Evolutionary conservation across 2,888 invertebrate species (phyloP), one percentile per base, ranked within the genome.

Genomic region (Ormyrus pomaceus): DNA sequence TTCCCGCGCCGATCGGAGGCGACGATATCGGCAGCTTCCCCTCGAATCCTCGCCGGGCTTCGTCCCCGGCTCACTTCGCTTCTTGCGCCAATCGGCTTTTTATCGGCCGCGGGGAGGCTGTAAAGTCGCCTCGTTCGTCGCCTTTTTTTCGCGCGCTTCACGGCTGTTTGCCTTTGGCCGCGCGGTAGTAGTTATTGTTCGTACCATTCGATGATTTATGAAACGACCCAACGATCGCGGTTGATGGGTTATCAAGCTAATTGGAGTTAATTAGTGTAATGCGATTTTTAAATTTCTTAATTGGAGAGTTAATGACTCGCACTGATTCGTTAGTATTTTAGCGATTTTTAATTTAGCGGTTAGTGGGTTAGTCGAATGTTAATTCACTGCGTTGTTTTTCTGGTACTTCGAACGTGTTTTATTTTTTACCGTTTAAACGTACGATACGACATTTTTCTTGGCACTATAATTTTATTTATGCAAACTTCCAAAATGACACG

Each of bases 131-230:
- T 34, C 34, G 34, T 34, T 34, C 34, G 34, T 34, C 4, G 34
- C 34, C 34, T 34, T 34, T 34, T 34, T 34, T 73, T 61, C 64
- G 19, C 51, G n/a, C 59, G 34, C 9, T 69, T 78, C 72, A 68
- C 61, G 78, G 72, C 46, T n/a, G 13, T 71, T 78, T 72, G 59
- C 66, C 50, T 55, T 19, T 53, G 11, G 8, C 34, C 46, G 0
- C 48, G n/a, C 61, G 6, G 46, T 34, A 55, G n/a, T 62, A 62
- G n/a, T 69, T 77, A 69, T 53, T 48, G 61, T 53, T n/a, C 34
- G 34, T 34, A 19, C 48, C 19, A 53, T 45, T 58, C 8, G 34
- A 53, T 72, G 66, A 78, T 78, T 78, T 72, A 72, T 50, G 72
- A 65, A 53, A 46, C 61, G 45, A 51, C 34, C 64, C 34, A n/a